Evolutionary conservation across 1,140 invertebrate species (phyloP).

Genomic region (Idris sp.): DNA sequence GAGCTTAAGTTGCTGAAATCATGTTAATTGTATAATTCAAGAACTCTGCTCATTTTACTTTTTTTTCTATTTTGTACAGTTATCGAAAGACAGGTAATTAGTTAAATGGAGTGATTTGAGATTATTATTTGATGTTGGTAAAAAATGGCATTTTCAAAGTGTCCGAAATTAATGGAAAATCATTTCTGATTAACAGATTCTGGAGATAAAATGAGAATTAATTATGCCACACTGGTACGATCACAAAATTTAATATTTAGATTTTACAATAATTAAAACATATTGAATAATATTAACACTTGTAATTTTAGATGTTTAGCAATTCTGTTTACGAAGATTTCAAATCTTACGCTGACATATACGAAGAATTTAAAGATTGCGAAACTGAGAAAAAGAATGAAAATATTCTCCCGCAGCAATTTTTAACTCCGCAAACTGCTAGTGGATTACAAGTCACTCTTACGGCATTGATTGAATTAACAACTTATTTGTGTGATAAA

Average conservation of each 20-base stretch:
- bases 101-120: constrained; percentile 1
- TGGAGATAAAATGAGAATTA: constrained; percentile 1
- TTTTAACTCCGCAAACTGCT: constrained; percentile 36
- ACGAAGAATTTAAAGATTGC: constrained; percentile 1
- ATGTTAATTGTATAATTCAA: too few species aligned
- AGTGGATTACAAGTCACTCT: constrained; percentile 15
- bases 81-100: not conserved
- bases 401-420: constrained; percentile 6
- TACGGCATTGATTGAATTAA: not conserved
- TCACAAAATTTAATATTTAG: too few species aligned
- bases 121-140: not conserved
- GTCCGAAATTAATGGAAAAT: constrained; percentile 5
- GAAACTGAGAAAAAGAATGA: constrained; percentile 16
- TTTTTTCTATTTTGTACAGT: too few species aligned
- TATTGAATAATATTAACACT: too few species aligned
- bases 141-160: constrained; percentile 2
- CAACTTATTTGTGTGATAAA: not conserved
- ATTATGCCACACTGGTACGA: constrained; percentile 6
- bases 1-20: too few species aligned
- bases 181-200: constrained; percentile 3
- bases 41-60: too few species aligned
- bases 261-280: too few species aligned
- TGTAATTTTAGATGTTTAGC: too few species aligned
- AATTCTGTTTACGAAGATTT: too few species aligned
- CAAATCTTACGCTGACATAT: too few species aligned